Evolutionary conservation across 2,888 invertebrate genomes (phyloP).

Genomic region (Theretra japonica): DNA sequence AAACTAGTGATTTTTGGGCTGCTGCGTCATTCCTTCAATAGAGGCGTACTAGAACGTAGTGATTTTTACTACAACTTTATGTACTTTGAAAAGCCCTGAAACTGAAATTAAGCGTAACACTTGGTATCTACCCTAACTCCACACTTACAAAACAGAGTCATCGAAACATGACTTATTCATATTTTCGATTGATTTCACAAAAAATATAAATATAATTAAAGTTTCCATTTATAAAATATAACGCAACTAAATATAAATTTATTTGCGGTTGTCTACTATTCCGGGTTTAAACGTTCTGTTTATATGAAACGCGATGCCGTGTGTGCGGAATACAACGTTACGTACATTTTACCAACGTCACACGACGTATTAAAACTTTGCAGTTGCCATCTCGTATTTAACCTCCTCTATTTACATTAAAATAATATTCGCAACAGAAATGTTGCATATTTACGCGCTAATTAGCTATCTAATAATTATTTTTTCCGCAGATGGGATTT

Average conservation of each 20-base stretch:
- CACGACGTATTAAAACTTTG: constrained; percentile 7
- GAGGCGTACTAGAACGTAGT: too few relatives aligned
- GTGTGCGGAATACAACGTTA: not conserved
- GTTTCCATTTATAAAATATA: not conserved
- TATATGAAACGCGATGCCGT: constrained; percentile 4
- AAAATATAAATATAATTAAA: not conserved
- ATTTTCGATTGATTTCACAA: not conserved
- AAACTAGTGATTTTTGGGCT: too few relatives aligned
- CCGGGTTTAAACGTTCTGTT: not conserved
- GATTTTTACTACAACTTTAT: too few relatives aligned
- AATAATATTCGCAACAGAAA: constrained; percentile 11
- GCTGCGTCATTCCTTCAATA: too few relatives aligned
- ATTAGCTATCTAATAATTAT: not conserved
- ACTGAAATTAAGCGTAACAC: too few relatives aligned
- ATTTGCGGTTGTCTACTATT: not conserved
- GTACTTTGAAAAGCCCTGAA: too few relatives aligned
- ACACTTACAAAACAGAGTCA: too few relatives aligned
- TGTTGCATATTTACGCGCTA: not conserved
- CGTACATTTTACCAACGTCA: not conserved
- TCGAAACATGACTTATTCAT: too few relatives aligned
- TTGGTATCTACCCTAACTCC: too few relatives aligned
- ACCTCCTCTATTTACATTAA: constrained; percentile 11
- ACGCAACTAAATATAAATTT: not conserved
- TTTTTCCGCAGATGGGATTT: not conserved
- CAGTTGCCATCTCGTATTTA: not conserved